phyloP scores from a whole-genome alignment of 2,113 vertebrate species.

The Ptychochromis oligacanthus region DNA sequence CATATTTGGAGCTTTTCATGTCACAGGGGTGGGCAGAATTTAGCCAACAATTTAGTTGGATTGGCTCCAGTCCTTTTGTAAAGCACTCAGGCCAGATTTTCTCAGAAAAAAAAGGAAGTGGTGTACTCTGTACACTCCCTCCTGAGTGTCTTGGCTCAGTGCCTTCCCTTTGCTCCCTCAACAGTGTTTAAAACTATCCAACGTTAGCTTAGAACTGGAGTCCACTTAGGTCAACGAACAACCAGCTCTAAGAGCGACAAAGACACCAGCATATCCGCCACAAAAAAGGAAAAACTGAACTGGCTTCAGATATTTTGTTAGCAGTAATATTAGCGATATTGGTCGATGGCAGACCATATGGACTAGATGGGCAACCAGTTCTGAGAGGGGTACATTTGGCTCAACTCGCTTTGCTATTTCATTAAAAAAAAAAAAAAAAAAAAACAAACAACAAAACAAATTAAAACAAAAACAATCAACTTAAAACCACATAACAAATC shows the following conservation, averaged over 20 bases:
- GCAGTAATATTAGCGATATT: background rate
- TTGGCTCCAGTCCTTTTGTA: background rate
- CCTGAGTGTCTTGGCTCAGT: no score
- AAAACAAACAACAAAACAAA: background rate
- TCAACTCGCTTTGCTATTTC: no score
- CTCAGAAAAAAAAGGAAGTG: no score
- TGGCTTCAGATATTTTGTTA: background rate
- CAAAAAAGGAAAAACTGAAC: background rate
- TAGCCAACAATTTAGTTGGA: background rate
- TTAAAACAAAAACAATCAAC: background rate
- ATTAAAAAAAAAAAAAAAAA: background rate
- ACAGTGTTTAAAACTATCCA: background rate
- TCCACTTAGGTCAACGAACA: background rate
- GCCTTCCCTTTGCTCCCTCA: background rate
- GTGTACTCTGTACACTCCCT: no score
- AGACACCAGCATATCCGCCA: background rate
- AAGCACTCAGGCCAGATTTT: no score
- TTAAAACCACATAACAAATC: background rate
- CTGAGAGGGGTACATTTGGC: no score
- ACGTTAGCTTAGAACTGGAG: background rate
- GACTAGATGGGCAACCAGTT: no score
- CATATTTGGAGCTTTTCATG: background rate
- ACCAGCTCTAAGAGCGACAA: background rate
- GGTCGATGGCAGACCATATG: background rate
- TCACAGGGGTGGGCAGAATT: background rate